Evolutionary conservation across 1,140 invertebrate species (phyloP), one percentile per base, ranked within the genome.

Genomic region (Penaeus japonicus): DNA sequence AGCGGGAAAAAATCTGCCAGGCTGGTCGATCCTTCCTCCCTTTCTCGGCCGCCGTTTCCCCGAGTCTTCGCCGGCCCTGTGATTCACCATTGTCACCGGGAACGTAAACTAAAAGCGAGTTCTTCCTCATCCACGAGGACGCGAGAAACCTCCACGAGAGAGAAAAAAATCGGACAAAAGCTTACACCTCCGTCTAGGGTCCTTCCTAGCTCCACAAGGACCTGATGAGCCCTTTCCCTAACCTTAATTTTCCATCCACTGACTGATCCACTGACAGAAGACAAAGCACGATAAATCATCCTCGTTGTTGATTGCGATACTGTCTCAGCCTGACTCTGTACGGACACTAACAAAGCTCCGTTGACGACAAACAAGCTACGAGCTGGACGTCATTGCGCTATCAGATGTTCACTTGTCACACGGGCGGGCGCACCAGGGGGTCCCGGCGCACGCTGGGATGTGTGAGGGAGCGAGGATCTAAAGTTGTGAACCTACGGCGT

Each of bases 351-450:
- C 70, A 73, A 73, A 73, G 70, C 70, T 73, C 35, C 70, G 70
- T 73, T 32, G 70, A 73, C 70, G 70, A 87, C 85, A 87, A 87
- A 87, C 85, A 87, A 87, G 85, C 85, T 81, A 70, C 55, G 77
- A 81, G 78, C n/a, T n/a, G 18, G 73, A 47, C 85, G 85, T 87
- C 85, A 87, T 81, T 81, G 32, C 47, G 77, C 78, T 87, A 87
- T 87, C 85, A 30, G 85, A 87, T 87, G 75, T 55, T 81, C 85
- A 79, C 85, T 87, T 87, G 85, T 87, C 85, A 87, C 85, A 81
- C 30, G 85, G 78, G 15, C 85, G 57, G 65, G 35, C 85, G 7
- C 78, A 59, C 30, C 78, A 54, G 84, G 84, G 84, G 77, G 85
- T 77, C 39, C 22, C 30, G 24, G 30, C 75, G 57, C 83, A 84